These are phyloP conservation scores for Varanus salvator DNA, from an alignment of 2,113 vertebrate species.

Conservation along the genomic window DNA sequence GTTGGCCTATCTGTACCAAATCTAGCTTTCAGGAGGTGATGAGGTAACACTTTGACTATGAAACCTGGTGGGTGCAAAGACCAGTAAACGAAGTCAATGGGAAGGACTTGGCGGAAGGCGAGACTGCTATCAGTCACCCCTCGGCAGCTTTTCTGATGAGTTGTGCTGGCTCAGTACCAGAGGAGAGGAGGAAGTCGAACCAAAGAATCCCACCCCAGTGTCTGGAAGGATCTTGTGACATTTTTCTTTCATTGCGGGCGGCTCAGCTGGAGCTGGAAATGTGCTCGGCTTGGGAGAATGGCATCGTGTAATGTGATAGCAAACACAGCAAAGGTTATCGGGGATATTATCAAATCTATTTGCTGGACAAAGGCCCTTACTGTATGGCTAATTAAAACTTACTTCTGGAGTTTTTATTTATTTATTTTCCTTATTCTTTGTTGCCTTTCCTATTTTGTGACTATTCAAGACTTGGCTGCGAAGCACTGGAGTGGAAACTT, in stretches of 20 bases:
- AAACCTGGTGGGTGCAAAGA: neutral
- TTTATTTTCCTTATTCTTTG: neutral
- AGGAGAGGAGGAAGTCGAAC: slow-evolving; percentile 58
- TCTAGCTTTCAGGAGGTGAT: slow-evolving; percentile 3
- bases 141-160: slow-evolving; percentile 55
- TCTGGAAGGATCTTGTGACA: slow-evolving; percentile 67
- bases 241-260: slow-evolving; percentile 65
- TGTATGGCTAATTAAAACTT: slow-evolving; percentile 79
- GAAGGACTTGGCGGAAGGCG: slow-evolving; percentile 47
- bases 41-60: slow-evolving; percentile 3
- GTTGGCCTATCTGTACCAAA: neutral
- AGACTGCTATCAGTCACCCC: slow-evolving; percentile 48
- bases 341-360: slow-evolving; percentile 71
- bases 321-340: slow-evolving; percentile 68
- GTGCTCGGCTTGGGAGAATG: slow-evolving; percentile 62
- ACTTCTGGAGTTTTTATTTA: slow-evolving; percentile 53
- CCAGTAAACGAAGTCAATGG: slow-evolving; percentile 22
- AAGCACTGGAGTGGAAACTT: slow-evolving; percentile 71
- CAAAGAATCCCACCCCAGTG: slow-evolving; percentile 69
- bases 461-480: slow-evolving; percentile 66
- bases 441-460: slow-evolving; percentile 63
- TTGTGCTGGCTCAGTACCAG: slow-evolving; percentile 60
- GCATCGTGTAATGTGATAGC: slow-evolving; percentile 49
- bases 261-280: slow-evolving; percentile 60
- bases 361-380: slow-evolving; percentile 73